phyloP scores from a whole-genome alignment of 2,113 vertebrate species.

The Seriola dumerili region DNA sequence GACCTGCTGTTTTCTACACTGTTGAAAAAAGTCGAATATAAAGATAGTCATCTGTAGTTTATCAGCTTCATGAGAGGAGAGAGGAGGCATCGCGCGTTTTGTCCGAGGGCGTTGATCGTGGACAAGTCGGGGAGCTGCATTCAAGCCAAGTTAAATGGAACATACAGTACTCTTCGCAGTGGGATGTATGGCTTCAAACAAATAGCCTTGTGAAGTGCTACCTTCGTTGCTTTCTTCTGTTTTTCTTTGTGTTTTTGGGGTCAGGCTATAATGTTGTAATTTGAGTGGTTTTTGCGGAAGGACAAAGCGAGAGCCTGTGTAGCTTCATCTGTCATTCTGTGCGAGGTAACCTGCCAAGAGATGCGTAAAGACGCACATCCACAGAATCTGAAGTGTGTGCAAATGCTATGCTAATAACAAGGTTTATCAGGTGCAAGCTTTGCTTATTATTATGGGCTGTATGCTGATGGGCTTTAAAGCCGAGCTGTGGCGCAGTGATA shows the following conservation, averaged over 20 bases:
- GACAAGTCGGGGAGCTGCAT: constrained; percentile 84
- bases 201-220: constrained; percentile 65
- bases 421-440: background rate
- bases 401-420: background rate
- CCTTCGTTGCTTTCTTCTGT: constrained; percentile 54
- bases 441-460: background rate
- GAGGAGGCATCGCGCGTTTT: constrained; percentile 81
- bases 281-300: constrained; percentile 63
- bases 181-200: constrained; percentile 82
- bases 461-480: constrained; percentile 11
- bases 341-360: constrained; percentile 54
- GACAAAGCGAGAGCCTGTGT: constrained; percentile 65
- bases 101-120: constrained; percentile 87
- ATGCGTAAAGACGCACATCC: constrained; percentile 70
- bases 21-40: constrained; percentile 36
- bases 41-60: constrained; percentile 62
- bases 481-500: constrained; percentile 70
- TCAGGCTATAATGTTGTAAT: constrained; percentile 41
- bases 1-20: constrained; percentile 18
- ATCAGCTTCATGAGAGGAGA: constrained; percentile 68
- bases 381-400: constrained; percentile 17
- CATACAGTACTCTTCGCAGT: constrained; percentile 76
- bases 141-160: constrained; percentile 82
- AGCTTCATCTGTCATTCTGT: constrained; percentile 64
- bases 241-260: constrained; percentile 40